Evolutionary conservation across 92 coral and sea anemone genomes (phyloP), one percentile per base, ranked within the genome.

Genomic region (Isaurus tuberculatus): DNA sequence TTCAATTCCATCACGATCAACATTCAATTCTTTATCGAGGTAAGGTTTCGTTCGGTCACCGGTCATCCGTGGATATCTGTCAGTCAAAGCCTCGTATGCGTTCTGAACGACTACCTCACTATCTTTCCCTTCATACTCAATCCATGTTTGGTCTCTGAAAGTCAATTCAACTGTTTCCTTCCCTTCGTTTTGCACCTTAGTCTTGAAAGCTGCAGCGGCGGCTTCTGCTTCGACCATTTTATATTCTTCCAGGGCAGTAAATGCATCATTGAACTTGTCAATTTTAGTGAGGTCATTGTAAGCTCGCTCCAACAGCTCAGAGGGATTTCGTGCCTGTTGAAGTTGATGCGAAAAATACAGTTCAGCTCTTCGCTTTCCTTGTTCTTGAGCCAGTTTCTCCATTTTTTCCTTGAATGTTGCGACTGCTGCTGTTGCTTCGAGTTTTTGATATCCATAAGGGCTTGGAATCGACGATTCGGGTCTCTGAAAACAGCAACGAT

Each of bases 11-110:
- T 75, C 67, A 23, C 3, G 16, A 17, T 20, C 13, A 20, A 10
- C 51, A 19, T 20, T 75, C 2, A 7, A 8, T 55, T 78, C 53
- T 25, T 78, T 29, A 27, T 89, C 87, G 36, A 89, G 82, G 42
- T 86, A 93, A 1, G 97, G 97, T 78, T 91, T 87, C 19, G 89
- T 91, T 48, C 94, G 86, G 82, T 93, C 94, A 20, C 97, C 97
- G 17, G 97, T 93, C 37, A 92, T 88, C 26, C 97, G 84, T 4
- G 97, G 97, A 77, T 93, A 93, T 15, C 93, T 75, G 8, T 93
- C 97, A 4, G 80, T 89, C 79, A 93, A 83, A 1, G 92, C 89
- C 13, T 91, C 94, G 28, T 84, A 88, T 13, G 84, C 97, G 25
- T 81, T 81, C 36, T 73, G 84, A 13, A 93, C 94, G 72, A 91